phyloP scores from a whole-genome alignment of 2,888 invertebrate genomes.

The Augochlorella aurata region DNA sequence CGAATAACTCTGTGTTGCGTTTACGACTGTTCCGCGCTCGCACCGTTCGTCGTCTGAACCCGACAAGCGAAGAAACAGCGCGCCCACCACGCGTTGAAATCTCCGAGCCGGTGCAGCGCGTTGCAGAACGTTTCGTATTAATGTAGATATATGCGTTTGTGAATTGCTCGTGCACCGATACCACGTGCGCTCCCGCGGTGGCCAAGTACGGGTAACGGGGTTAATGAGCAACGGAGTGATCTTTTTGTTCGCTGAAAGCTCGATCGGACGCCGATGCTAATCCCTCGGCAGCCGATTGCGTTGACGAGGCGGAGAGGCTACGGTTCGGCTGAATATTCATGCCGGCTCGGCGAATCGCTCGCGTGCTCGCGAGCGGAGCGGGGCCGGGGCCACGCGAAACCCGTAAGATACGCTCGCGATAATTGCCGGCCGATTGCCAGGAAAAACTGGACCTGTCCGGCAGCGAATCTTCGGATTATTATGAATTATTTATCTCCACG shows the following conservation, averaged over 20 bases:
- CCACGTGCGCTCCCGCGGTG: constrained; percentile 41
- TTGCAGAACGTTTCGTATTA: constrained; percentile 34
- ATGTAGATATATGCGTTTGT: constrained; percentile 62
- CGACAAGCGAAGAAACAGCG: not conserved
- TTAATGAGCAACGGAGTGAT: constrained; percentile 64
- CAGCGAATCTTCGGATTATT: constrained; percentile 35
- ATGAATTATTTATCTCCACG: constrained; percentile 46
- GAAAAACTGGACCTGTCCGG: constrained; percentile 15
- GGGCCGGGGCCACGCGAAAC: constrained; percentile 6
- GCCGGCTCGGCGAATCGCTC: constrained; percentile 18
- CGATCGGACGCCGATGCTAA: constrained; percentile 58
- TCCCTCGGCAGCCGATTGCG: constrained; percentile 47
- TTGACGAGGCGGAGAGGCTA: constrained; percentile 39
- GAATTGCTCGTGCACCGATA: constrained; percentile 37
- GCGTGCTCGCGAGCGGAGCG: constrained; percentile 1
- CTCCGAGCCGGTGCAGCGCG: not conserved
- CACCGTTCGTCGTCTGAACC: not conserved
- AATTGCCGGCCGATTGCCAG: constrained; percentile 8
- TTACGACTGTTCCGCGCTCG: constrained; percentile 7
- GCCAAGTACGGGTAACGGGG: constrained; percentile 68
- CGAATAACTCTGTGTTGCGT: constrained; percentile 6
- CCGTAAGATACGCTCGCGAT: constrained; percentile 25
- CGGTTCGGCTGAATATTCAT: constrained; percentile 59
- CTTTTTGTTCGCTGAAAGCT: constrained; percentile 56
- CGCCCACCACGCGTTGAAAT: not conserved